phyloP scores from a whole-genome alignment of 2,888 invertebrate species.

The Eupithecia tripunctaria region DNA sequence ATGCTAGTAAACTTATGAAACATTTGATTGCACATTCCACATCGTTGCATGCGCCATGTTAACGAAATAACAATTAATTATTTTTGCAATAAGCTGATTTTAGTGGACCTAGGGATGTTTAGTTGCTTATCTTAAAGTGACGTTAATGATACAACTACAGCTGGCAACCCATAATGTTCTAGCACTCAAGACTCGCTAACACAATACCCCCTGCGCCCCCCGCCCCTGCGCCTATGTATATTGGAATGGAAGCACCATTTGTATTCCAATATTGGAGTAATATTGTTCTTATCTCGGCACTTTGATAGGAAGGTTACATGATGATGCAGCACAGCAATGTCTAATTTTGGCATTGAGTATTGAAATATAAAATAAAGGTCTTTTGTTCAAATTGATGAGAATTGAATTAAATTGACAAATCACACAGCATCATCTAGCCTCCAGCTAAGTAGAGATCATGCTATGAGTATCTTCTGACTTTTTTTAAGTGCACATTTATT shows the following conservation, averaged over 20 bases:
- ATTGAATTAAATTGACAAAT: neutral
- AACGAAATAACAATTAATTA: neutral
- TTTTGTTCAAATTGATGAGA: neutral
- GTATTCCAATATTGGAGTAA: constrained; percentile 55
- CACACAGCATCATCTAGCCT: neutral
- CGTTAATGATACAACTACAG: neutral
- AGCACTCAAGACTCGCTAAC: constrained; percentile 41
- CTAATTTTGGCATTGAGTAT: neutral
- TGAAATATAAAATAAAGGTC: neutral
- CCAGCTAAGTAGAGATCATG: neutral
- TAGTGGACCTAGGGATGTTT: too few relatives aligned
- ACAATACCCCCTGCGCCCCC: constrained; percentile 48
- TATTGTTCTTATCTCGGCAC: constrained; percentile 41
- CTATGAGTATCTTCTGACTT: too few relatives aligned
- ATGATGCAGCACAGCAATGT: neutral
- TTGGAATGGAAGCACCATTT: constrained; percentile 56
- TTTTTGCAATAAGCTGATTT: too few relatives aligned
- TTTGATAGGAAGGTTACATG: constrained; percentile 4
- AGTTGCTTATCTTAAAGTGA: neutral
- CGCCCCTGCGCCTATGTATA: constrained; percentile 36
- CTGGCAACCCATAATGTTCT: constrained; percentile 11
- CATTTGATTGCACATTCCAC: neutral
- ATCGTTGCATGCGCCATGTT: neutral
- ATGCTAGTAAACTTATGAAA: too few relatives aligned
- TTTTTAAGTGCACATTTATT: too few relatives aligned